Base-by-base conservation (phyloP, 1,140 invertebrate genomes). In the Telenomus remus region DNA sequence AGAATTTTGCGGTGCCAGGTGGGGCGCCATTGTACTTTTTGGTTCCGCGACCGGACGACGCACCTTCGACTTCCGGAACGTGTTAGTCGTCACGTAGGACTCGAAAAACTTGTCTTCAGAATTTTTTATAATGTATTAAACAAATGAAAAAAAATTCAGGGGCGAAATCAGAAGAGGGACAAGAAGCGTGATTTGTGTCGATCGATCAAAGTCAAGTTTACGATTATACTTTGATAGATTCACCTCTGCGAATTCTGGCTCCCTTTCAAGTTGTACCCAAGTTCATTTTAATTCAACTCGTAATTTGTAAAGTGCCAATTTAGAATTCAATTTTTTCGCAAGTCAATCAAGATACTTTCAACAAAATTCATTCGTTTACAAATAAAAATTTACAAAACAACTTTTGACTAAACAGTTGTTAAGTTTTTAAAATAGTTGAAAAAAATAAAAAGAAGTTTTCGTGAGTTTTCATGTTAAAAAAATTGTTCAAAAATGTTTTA, bases 161-260 rank as follows among this genome's bases (percentile, higher is more conserved):
- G 48, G 35, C 39, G 50, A 39, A 46, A 47, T 43, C 51, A 63
- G 27, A 44, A 51, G n/a, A 2, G 42, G 13, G 44, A 43, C 56
- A 37, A 44, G 51, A n/a, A 3, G 42, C 13, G 44, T 49, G 44
- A 71, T 71, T 55, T 63, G 34, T 50, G 35, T 16, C 53, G 47
- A 71, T 71, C 59, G 59, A 71, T 71, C 59, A 71, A 71, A 71
- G 68, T 71, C 68, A 57, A 57, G 27, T 64, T n/a, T 57, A 64
- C 68, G 59, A 46, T 63, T 51, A 46, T 4, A 39, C n/a, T 43
- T 42, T 55, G 44, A 60, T 70, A 61, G 9, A 39, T 39, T 39
- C 37, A n/a, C 37, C 1, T 39, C n/a, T n/a, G n/a, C 9, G n/a
- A 39, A 9, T 3, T 39, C n/a, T 3, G 9, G 37, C n/a, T 9